These are phyloP conservation scores for Parus major DNA, from an alignment of 2,113 vertebrate genomes.

Conservation along the genomic window DNA sequence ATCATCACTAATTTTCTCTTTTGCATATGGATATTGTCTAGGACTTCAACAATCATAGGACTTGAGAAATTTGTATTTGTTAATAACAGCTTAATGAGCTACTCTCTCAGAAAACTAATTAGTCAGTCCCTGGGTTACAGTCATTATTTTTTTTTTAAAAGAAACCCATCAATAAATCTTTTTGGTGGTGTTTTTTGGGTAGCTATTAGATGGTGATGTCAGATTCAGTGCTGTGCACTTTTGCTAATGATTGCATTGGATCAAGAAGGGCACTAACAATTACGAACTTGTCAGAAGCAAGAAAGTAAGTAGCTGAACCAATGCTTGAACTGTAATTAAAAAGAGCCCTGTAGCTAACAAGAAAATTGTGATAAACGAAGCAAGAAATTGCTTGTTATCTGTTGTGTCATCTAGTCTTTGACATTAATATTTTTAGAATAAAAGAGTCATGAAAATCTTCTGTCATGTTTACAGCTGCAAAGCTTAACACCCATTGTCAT, in stretches of 20 bases:
- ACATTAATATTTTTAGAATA: not conserved
- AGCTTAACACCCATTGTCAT: not conserved
- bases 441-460: not conserved
- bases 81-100: conserved; percentile 24
- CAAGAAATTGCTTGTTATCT: not conserved
- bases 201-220: not conserved
- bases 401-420: not conserved
- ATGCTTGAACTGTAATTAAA: not conserved
- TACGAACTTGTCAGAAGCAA: not conserved
- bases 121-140: not conserved
- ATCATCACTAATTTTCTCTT: not conserved
- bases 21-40: not conserved
- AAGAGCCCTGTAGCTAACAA: not conserved
- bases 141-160: not conserved
- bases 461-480: not conserved
- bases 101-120: not conserved
- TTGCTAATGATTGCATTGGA: not conserved
- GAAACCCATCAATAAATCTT: not conserved
- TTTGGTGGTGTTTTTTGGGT: not conserved
- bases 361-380: not conserved
- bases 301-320: not conserved
- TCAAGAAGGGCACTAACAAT: not conserved
- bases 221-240: not conserved
- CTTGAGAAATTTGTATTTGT: not conserved
- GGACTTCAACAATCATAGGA: not conserved